Conservation (phyloP, 2,888 invertebrate genomes). For the Germaria angustata region DNA sequence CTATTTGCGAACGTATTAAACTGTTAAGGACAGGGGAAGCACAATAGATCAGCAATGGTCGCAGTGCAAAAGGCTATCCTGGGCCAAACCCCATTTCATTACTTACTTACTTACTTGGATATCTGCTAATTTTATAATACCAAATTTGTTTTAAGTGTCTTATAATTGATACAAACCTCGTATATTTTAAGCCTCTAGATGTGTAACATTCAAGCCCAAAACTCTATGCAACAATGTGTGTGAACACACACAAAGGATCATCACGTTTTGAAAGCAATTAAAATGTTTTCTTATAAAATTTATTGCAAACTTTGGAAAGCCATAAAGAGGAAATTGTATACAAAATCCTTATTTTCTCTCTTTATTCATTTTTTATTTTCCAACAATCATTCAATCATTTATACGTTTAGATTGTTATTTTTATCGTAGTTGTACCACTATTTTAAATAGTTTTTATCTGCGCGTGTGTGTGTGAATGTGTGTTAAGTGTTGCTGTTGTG, state of each 20-base stretch:
- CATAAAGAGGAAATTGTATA: constrained; percentile 54
- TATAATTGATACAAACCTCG: constrained; percentile 1
- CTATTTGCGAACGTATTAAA: too few relatives aligned
- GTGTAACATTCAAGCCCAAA: not conserved
- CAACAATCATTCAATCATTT: too few relatives aligned
- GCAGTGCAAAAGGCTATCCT: too few relatives aligned
- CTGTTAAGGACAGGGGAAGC: too few relatives aligned
- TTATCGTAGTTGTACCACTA: not conserved
- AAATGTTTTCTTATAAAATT: constrained; percentile 54
- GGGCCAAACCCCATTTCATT: too few relatives aligned
- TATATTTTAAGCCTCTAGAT: not conserved
- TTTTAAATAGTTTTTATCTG: not conserved
- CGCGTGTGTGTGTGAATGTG: not conserved
- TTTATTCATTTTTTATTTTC: not conserved
- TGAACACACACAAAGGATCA: not conserved
- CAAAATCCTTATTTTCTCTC: constrained; percentile 27
- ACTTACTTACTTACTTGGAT: too few relatives aligned
- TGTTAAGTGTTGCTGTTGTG: not conserved
- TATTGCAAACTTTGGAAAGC: constrained; percentile 48
- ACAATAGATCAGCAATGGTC: too few relatives aligned
- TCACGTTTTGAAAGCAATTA: constrained; percentile 34
- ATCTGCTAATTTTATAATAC: too few relatives aligned
- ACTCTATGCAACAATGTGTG: not conserved
- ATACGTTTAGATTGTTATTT: too few relatives aligned
- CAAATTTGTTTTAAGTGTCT: too few relatives aligned